A percentile compares a stretch with the other conserved stretches of the same genome.
Conservation (phyloP, 2,113 vertebrate species). For the Athene noctua region DNA sequence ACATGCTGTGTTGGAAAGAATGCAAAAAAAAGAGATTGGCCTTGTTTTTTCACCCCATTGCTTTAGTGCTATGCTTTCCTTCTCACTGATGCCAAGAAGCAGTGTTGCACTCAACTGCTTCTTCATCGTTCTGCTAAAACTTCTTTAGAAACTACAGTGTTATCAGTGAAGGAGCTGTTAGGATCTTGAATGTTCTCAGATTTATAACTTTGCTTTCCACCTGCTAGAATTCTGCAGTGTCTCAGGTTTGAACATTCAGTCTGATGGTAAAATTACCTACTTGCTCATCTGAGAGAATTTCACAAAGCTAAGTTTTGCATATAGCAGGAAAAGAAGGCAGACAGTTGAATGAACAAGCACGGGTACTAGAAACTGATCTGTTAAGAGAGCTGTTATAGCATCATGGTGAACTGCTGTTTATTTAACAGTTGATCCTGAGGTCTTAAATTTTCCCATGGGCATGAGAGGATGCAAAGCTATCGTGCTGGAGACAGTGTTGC, state of each 20-base stretch:
- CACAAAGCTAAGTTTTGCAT: neutral
- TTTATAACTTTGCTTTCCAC: neutral
- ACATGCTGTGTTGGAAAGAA: slow-evolving; percentile 29
- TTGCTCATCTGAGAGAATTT: neutral
- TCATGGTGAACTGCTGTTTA: neutral
- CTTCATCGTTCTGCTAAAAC: neutral
- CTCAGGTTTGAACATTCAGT: neutral
- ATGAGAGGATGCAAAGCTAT: neutral
- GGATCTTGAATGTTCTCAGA: neutral
- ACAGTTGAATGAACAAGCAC: neutral
- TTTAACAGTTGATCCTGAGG: neutral
- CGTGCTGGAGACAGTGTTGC: neutral
- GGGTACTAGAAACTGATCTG: neutral
- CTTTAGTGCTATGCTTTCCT: slow-evolving; percentile 13
- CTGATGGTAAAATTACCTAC: neutral
- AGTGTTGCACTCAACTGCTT: neutral
- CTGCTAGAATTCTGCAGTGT: neutral
- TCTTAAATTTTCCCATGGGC: neutral
- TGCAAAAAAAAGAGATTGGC: neutral
- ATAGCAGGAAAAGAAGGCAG: neutral
- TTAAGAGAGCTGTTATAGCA: neutral
- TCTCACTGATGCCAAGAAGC: neutral
- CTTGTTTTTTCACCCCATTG: neutral
- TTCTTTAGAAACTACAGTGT: neutral
- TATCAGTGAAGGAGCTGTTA: neutral